Evolutionary conservation across 2,888 invertebrate genomes (phyloP).

Genomic region (Leptinotarsa juncta): DNA sequence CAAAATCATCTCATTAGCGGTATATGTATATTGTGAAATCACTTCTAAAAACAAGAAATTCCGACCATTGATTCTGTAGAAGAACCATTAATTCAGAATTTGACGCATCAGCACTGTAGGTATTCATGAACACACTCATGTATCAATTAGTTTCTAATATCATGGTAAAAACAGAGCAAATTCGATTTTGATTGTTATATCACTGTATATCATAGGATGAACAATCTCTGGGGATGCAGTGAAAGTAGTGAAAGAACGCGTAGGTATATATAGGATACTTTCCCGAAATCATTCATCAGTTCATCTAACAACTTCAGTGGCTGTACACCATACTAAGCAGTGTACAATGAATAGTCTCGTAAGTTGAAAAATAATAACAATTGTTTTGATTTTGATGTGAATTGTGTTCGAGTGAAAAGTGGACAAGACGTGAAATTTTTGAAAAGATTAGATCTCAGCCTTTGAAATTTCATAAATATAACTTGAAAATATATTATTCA

Average conservation of each 20-base stretch:
- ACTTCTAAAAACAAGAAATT: too few relatives aligned
- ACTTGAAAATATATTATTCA: too few relatives aligned
- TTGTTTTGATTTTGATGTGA: constrained; percentile 31
- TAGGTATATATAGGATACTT: constrained; percentile 54
- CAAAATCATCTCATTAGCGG: too few relatives aligned
- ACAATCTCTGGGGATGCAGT: constrained; percentile 54
- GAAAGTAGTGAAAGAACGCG: constrained; percentile 56
- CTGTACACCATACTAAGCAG: constrained; percentile 52
- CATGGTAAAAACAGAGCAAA: constrained; percentile 1
- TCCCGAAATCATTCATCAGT: constrained; percentile 55
- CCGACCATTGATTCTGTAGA: too few relatives aligned
- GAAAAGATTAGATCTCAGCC: too few relatives aligned
- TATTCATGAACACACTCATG: not conserved
- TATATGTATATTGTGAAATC: too few relatives aligned
- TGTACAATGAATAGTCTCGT: constrained; percentile 63
- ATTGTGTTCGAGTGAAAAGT: constrained; percentile 21
- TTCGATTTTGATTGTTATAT: constrained; percentile 43
- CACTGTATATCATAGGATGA: constrained; percentile 40
- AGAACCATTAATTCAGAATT: not conserved
- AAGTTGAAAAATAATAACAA: constrained; percentile 51
- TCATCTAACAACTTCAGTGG: constrained; percentile 50
- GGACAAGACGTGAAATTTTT: not conserved
- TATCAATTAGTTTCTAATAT: constrained; percentile 3
- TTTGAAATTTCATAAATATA: too few relatives aligned
- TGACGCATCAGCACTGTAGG: not conserved